These are phyloP conservation scores for Volucella inflata DNA, from an alignment of 2,888 invertebrate species.

Conservation along the genomic window DNA sequence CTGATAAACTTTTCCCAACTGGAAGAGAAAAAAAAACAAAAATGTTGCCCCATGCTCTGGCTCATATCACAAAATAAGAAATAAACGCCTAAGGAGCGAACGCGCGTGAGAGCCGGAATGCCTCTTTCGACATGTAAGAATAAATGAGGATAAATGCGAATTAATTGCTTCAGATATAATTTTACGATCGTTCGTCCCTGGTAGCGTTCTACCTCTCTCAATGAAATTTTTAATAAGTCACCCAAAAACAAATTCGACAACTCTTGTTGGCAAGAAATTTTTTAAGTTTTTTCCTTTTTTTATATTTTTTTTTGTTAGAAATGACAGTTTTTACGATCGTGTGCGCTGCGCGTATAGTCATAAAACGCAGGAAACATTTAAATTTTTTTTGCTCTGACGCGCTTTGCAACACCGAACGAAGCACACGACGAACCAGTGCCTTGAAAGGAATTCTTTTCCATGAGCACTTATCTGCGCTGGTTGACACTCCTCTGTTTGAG, in stretches of 20 bases:
- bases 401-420: constrained; percentile 15
- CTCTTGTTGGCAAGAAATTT: constrained; percentile 24
- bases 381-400: constrained; percentile 33
- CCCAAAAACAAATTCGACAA: constrained; percentile 57
- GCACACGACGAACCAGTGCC: not conserved
- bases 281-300: not conserved
- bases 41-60: constrained; percentile 50
- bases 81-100: constrained; percentile 54
- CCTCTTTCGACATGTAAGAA: constrained; percentile 15
- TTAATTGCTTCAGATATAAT: constrained; percentile 73
- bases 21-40: constrained; percentile 33
- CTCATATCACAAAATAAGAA: constrained; percentile 8
- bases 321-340: constrained; percentile 69
- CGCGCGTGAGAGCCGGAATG: constrained; percentile 40
- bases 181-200: constrained; percentile 59
- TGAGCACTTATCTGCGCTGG: constrained; percentile 1
- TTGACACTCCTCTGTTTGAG: constrained; percentile 50
- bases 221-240: constrained; percentile 49
- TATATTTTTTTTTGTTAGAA: constrained; percentile 46
- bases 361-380: constrained; percentile 65
- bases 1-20: constrained; percentile 52
- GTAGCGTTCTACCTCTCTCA: constrained; percentile 5
- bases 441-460: too few relatives aligned
- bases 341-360: constrained; percentile 46
- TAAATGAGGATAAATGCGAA: constrained; percentile 71